phyloP scores from a whole-genome alignment of 92 coral and sea anemone genomes.

The Parazoanthus atlanticus region DNA sequence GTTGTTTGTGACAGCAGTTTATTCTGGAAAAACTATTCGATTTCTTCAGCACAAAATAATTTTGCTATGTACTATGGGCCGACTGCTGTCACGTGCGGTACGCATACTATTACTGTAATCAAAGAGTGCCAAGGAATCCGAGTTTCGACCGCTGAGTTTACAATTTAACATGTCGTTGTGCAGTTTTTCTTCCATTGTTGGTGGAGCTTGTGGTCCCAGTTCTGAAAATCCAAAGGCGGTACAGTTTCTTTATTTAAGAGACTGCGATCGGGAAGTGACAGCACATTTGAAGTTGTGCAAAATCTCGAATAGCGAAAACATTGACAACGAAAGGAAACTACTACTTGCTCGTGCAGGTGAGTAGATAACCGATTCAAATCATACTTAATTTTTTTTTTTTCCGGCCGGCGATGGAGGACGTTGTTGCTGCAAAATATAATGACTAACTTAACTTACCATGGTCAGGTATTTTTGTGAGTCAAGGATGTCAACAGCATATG shows the following conservation, averaged over 20 bases:
- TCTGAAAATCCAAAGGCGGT: conserved; percentile 33
- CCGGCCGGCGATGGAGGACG: background rate
- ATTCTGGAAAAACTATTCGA: too few species aligned
- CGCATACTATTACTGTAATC: too few species aligned
- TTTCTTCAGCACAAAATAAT: too few species aligned
- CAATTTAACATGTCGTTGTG: conserved; percentile 18
- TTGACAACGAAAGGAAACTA: conserved; percentile 47
- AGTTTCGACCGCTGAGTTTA: background rate
- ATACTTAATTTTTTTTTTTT: background rate
- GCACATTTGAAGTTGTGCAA: conserved; percentile 44
- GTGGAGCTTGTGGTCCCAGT: conserved; percentile 48
- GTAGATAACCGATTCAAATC: conserved; percentile 3
- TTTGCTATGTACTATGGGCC: too few species aligned
- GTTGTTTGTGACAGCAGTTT: too few species aligned
- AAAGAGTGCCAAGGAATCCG: too few species aligned
- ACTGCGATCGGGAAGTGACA: conserved; percentile 40
- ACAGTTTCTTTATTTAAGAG: conserved; percentile 31
- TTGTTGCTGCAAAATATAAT: background rate
- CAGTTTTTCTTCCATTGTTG: conserved; percentile 49
- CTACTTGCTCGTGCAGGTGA: conserved; percentile 59
- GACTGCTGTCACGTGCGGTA: too few species aligned
- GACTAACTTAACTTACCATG: background rate
- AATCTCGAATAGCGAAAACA: conserved; percentile 33
- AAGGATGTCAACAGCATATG: conserved; percentile 49
- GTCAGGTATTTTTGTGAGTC: conserved; percentile 37